Percentiles rank a stretch among this genome's conserved stretches.
These are phyloP conservation scores for Sphaerodactylus townsendi DNA, from an alignment of 2,113 vertebrate genomes.

Conservation along the genomic window DNA sequence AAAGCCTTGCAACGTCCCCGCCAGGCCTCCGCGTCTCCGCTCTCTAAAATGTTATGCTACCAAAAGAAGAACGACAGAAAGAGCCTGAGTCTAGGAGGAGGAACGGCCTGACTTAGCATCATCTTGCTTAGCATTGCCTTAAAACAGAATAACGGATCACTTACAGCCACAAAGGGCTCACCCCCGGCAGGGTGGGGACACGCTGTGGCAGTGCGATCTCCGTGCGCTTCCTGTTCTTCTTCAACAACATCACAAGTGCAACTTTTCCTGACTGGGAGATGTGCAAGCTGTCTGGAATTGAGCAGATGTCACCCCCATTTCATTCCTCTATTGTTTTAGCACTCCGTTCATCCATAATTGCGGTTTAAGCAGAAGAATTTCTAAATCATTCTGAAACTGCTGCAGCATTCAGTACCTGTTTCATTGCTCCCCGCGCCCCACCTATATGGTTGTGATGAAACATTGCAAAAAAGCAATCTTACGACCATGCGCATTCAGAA, in stretches of 20 bases:
- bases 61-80: background rate
- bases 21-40: background rate
- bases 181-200: background rate
- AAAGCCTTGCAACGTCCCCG: background rate
- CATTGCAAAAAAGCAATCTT: no score
- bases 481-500: no score
- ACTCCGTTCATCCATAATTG: no score
- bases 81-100: background rate
- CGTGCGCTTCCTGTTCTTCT: background rate
- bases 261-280: background rate
- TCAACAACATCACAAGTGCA: background rate
- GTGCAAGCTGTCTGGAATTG: background rate
- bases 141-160: conserved; percentile 4
- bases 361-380: no score
- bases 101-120: background rate
- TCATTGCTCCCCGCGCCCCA: no score
- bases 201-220: background rate
- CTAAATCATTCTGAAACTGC: no score
- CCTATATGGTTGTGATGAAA: no score
- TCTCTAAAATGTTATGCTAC: background rate
- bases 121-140: conserved; percentile 10
- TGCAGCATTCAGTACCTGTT: no score
- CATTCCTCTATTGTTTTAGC: no score
- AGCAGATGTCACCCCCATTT: no score
- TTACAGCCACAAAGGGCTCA: background rate